phyloP scores from a whole-genome alignment of 2,113 vertebrate species.

The Sterna hirundo region DNA sequence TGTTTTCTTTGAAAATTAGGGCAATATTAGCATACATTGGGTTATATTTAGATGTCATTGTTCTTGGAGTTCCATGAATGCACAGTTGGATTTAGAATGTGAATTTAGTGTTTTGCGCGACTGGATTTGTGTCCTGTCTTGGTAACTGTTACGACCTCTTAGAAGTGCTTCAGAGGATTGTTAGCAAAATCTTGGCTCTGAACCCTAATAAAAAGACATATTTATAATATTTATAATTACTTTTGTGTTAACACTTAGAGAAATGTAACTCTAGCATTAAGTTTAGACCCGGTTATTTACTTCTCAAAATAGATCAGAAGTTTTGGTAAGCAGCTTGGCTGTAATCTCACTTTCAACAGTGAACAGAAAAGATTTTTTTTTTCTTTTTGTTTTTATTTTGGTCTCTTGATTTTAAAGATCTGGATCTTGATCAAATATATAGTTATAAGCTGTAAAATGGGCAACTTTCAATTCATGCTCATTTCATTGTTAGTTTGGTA shows the following conservation, averaged over 20 bases:
- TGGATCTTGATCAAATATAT: neutral
- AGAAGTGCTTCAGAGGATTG: neutral
- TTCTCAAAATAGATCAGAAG: neutral
- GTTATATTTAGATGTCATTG: neutral
- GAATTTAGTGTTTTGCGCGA: neutral
- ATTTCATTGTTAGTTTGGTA: neutral
- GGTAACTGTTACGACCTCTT: neutral
- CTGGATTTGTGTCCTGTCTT: neutral
- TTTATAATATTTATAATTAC: neutral
- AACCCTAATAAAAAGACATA: neutral
- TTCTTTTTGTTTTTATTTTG: neutral
- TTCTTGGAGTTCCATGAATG: neutral
- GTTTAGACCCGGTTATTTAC: neutral
- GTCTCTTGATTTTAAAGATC: neutral
- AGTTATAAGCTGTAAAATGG: neutral
- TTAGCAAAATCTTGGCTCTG: neutral
- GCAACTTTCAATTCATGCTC: neutral
- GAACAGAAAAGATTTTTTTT: neutral
- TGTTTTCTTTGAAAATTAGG: neutral
- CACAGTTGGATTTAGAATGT: neutral
- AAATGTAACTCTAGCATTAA: neutral
- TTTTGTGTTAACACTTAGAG: neutral
- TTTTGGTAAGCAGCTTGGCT: neutral
- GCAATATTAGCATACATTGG: slow-evolving; percentile 9
- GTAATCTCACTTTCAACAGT: neutral